phyloP scores from a whole-genome alignment of 2,888 invertebrate genomes.

The Bugulina stolonifera region DNA sequence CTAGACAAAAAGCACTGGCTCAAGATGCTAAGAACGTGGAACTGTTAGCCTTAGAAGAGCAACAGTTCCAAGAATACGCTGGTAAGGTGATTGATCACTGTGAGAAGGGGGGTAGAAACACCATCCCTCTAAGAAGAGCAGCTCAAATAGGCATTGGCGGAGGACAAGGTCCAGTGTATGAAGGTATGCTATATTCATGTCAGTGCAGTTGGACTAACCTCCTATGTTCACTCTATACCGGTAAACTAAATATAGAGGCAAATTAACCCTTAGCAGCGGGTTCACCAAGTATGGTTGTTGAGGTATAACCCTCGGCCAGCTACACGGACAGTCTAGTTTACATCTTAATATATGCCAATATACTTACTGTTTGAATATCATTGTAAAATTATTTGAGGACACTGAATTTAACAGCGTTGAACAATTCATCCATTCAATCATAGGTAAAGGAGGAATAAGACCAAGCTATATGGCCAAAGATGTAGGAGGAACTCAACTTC shows the following conservation, averaged over 20 bases:
- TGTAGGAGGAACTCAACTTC: constrained; percentile 47
- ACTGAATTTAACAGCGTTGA: no score
- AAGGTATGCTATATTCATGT: constrained; percentile 35
- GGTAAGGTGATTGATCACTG: constrained; percentile 49
- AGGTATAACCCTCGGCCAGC: no score
- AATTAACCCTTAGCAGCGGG: no score
- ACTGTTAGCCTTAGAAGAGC: constrained; percentile 46
- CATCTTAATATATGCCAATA: no score
- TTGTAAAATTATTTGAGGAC: no score
- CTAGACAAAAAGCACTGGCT: constrained; percentile 34
- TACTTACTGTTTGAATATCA: no score
- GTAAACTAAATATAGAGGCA: no score
- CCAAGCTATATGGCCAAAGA: constrained; percentile 51
- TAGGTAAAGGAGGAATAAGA: constrained; percentile 48
- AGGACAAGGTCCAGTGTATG: constrained; percentile 45
- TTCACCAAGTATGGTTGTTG: no score
- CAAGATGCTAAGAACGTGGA: constrained; percentile 44
- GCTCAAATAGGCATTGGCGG: constrained; percentile 46
- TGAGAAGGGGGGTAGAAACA: constrained; percentile 49
- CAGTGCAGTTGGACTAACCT: no score
- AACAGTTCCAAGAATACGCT: constrained; percentile 52
- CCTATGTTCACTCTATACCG: no score
- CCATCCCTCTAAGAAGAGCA: constrained; percentile 47
- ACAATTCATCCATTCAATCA: no score
- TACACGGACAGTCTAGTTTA: no score